phyloP scores from a whole-genome alignment of 2,888 invertebrate genomes.

The Glaucopsyche alexis region DNA sequence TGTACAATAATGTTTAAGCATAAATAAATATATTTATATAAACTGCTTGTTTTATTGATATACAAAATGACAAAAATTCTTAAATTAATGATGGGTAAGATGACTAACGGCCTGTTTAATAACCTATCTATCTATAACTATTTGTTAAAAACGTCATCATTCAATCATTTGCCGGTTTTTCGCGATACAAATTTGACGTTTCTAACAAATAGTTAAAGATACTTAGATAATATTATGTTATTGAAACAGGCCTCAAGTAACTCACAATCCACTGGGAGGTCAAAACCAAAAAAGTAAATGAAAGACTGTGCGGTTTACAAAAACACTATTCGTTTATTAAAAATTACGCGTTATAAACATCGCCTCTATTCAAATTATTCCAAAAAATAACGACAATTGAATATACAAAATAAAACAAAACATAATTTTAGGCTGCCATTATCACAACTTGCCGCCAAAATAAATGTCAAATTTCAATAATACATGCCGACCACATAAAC shows the following conservation, averaged over 20 bases:
- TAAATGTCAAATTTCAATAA: constrained; percentile 28
- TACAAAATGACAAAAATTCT: background rate
- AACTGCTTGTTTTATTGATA: background rate
- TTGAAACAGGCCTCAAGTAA: no score
- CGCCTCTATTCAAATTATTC: constrained; percentile 41
- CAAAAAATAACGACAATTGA: constrained; percentile 48
- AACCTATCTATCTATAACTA: no score
- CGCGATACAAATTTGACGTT: no score
- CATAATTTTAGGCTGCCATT: constrained; percentile 41
- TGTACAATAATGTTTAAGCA: constrained; percentile 1
- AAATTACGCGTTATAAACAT: constrained; percentile 54
- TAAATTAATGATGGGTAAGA: background rate
- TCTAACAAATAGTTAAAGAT: no score
- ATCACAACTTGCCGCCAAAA: constrained; percentile 40
- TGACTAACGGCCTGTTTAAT: no score
- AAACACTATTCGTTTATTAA: constrained; percentile 57
- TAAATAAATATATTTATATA: constrained; percentile 12
- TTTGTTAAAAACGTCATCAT: no score
- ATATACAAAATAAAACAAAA: constrained; percentile 42
- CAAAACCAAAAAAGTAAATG: constrained; percentile 34
- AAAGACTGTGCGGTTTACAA: constrained; percentile 49
- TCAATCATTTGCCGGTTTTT: no score
- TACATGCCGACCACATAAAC: constrained; percentile 28
- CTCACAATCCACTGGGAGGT: background rate
- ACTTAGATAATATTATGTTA: no score